A percentile compares a stretch with the other conserved stretches of the same genome.
Evolutionary conservation across 2,888 invertebrate species (phyloP).

Genomic region (Diogma glabrata): DNA sequence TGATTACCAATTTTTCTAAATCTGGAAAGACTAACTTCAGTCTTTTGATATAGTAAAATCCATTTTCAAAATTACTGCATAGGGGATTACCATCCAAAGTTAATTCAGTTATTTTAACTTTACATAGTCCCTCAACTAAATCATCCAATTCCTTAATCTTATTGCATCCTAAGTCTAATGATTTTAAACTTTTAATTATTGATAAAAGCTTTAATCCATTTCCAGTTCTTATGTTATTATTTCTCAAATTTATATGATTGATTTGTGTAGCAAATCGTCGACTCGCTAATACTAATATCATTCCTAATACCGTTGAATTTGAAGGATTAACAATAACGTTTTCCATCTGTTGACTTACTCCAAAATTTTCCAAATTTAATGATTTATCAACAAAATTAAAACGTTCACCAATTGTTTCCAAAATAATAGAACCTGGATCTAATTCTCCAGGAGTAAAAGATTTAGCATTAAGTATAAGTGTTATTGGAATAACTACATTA

Average conservation of each 20-base stretch:
- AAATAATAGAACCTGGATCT: constrained; percentile 14
- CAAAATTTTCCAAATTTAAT: constrained; percentile 17
- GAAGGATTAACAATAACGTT: constrained; percentile 14
- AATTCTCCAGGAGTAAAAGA: constrained; percentile 16
- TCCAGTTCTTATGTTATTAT: constrained; percentile 15
- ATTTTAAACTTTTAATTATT: constrained; percentile 16
- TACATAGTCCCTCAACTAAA: constrained; percentile 12
- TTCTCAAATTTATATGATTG: constrained; percentile 12
- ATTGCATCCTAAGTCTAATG: constrained; percentile 17
- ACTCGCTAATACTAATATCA: constrained; percentile 12
- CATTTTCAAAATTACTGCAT: constrained; percentile 13
- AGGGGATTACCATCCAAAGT: constrained; percentile 19
- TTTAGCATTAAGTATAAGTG: constrained; percentile 16
- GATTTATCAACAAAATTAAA: constrained; percentile 16
- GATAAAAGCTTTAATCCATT: constrained; percentile 15
- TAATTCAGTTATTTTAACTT: constrained; percentile 14
- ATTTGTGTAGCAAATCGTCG: constrained; percentile 14
- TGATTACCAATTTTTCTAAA: constrained; percentile 16
- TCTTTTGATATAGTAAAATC: constrained; percentile 14
- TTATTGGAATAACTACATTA: constrained; percentile 11
- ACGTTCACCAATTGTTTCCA: constrained; percentile 8
- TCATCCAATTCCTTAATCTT: neutral
- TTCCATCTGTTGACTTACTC: constrained; percentile 8
- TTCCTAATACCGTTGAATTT: constrained; percentile 11
- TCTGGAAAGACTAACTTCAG: constrained; percentile 16